Base-by-base conservation (phyloP, 2,113 vertebrate species). In the Lipotes vexillifer region DNA sequence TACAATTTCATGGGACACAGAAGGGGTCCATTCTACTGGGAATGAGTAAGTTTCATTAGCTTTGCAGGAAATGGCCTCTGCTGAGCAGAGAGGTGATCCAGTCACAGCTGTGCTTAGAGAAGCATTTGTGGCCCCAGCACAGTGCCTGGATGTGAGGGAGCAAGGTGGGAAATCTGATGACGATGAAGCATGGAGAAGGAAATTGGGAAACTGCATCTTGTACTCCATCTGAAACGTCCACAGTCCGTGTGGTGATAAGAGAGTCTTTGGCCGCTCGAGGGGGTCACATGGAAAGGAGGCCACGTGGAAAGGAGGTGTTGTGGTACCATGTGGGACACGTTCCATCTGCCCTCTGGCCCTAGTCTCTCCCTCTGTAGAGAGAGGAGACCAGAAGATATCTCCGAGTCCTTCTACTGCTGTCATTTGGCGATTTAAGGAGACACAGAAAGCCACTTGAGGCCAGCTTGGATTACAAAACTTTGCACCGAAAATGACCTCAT, bases 21-120 rank as follows among this genome's bases (percentile, higher is more conserved):
- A 57, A 52, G 41, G 17, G 10, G 69, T 12, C n/a, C 44, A 5
- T 29, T 74, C 10, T n/a, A 38, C 20, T 13, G 44, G 63, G 41
- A 6, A 21, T 31, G 46, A 59, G 25, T 33, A 8, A 10, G 20
- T 20, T 65, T 96, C 8, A 0, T 46, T 68, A 57, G 0, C 5
- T 0, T 31, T 25, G 41, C 25, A 93, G 0, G 0, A 38, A 65
- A 68, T 52, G 20, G 5, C 41, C 20, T 23, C 72, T 8, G 10
- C 14, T 44, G 3, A n/a, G 27, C 31, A 72, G 17, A 92, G 68
- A 8, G 59, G 44, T 65, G 77, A 33, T 5, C 18, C 4, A 1
- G 33, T 55, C 57, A 52, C 23, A 66, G 90, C 36, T 0, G 1
- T 31, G 13, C 44, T 77, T 12, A 59, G 66, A 15, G 1, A 49